A percentile compares a stretch with the other conserved stretches of the same genome.
These are phyloP conservation scores for Hydractinia symbiolongicarpus DNA, from an alignment of 30 jellyfish, hydroid and myxozoan species.

Conservation along the genomic window DNA sequence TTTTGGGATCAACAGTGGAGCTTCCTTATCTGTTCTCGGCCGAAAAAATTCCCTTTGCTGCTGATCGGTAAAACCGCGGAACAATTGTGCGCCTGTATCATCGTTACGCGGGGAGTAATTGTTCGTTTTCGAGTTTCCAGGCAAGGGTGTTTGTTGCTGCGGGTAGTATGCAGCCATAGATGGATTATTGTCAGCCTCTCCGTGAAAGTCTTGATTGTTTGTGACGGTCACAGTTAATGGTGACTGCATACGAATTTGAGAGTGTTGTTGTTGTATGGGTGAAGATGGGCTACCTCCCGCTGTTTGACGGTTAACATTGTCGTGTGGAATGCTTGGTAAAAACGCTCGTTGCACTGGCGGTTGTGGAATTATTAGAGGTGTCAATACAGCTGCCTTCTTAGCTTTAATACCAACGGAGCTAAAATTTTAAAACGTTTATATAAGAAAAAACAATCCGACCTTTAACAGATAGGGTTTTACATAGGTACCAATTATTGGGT, in stretches of 20 bases:
- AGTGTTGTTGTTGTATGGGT: background rate
- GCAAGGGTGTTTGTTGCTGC: background rate
- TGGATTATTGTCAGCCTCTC: background rate
- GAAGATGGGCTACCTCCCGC: background rate
- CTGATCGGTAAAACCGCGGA: background rate
- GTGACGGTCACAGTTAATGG: background rate
- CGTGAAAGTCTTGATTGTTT: background rate
- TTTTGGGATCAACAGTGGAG: background rate
- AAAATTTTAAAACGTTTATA: no score
- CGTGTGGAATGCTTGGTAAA: background rate
- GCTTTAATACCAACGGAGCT: background rate
- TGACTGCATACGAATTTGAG: background rate
- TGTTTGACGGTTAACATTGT: background rate
- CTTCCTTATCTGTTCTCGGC: slow-evolving; percentile 20
- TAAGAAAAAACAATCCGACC: no score
- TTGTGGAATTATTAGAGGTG: background rate
- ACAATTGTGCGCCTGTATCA: background rate
- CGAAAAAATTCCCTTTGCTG: slow-evolving; percentile 31
- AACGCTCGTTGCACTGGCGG: background rate
- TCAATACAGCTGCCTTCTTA: slow-evolving; percentile 6
- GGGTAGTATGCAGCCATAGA: background rate
- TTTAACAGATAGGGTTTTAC: no score
- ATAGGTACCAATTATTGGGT: no score
- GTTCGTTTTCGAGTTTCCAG: background rate
- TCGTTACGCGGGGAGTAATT: background rate